Base-by-base conservation (phyloP, 2,797 vertebrate species). In the Alexandromys oeconomus region DNA sequence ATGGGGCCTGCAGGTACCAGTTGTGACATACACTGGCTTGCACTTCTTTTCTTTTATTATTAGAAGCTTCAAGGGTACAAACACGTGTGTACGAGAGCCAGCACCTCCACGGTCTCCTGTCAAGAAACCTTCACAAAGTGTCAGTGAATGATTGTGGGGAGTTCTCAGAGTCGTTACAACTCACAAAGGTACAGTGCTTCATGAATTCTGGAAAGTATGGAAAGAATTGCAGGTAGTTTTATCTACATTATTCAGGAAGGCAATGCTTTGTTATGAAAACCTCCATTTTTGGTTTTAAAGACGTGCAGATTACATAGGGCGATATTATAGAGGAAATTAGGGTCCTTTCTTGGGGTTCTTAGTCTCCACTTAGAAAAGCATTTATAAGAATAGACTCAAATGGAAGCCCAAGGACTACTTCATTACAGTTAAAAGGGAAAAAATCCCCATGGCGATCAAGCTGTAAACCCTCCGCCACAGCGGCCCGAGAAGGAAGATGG, bases 11-110 rank as follows among this genome's bases (percentile, higher is more conserved):
- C 98, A 99, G 97, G 97, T 99, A 97, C 89, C 99, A 98, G 25
- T 88, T 99, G 95, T 99, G 99, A 99, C 99, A 99, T 98, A 99
- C 98, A 99, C 99, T 1, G 99, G 99, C 98, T 99, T 99, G 97
- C 99, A 99, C 98, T 99, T 99, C n/a, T 98, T 99, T 99, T 98
- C 98, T 57, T 57, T 57, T 54, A 15, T 54, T 54, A 94, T 99
- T 99, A 40, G 99, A 99, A 99, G 99, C 86, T 99, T 99, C 96
- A 99, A 99, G 98, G 99, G 99, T 37, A 99, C 99, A 0, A 98
- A 99, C 93, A 99, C 99, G 34, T 99, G 99, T 99, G 99, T 99
- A 99, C 99, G 99, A 99, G 97, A 99, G 99, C 97, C 98, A 99
- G 93, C 99, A 99, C 97, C 98, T 98, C 10, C 98, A 99, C 14